Conservation (phyloP, 2,888 invertebrate species). For the Drosophila colorata region DNA sequence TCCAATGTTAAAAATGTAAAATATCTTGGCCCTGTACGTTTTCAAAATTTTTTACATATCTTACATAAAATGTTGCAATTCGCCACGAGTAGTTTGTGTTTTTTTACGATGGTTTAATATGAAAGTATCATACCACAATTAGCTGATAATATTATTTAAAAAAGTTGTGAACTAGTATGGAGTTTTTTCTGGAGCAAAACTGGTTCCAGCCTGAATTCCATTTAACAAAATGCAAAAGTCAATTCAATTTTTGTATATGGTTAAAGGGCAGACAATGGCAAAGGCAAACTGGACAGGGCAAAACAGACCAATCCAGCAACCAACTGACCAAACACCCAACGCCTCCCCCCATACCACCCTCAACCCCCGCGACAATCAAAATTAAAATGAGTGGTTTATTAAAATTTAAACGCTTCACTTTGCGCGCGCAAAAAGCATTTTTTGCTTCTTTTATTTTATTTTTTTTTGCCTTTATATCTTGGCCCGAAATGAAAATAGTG, state of each 20-base stretch:
- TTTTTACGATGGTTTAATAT: no score
- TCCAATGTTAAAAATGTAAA: no score
- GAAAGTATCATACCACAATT: no score
- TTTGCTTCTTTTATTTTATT: constrained; percentile 12
- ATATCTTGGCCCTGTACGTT: no score
- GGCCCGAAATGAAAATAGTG: constrained; percentile 41
- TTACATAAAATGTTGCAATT: no score
- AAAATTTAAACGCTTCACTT: constrained; percentile 82
- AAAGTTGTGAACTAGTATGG: no score
- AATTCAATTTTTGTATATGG: constrained; percentile 22
- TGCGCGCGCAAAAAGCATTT: constrained; percentile 64
- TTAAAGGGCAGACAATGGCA: constrained; percentile 8
- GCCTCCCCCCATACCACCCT: background rate
- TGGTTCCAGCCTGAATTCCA: constrained; percentile 5
- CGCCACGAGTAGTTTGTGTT: no score
- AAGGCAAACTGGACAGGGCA: background rate
- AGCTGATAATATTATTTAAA: no score
- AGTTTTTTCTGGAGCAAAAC: constrained; percentile 1
- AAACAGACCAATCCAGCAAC: background rate
- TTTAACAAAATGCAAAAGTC: constrained; percentile 9
- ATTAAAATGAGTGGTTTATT: constrained; percentile 84
- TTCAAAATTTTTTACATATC: no score
- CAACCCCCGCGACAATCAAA: constrained; percentile 72
- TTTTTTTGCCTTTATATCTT: constrained; percentile 35
- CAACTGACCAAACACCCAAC: constrained; percentile 1